Base-by-base conservation (phyloP, 2,113 vertebrate species). In the Tonatia bakeri region DNA sequence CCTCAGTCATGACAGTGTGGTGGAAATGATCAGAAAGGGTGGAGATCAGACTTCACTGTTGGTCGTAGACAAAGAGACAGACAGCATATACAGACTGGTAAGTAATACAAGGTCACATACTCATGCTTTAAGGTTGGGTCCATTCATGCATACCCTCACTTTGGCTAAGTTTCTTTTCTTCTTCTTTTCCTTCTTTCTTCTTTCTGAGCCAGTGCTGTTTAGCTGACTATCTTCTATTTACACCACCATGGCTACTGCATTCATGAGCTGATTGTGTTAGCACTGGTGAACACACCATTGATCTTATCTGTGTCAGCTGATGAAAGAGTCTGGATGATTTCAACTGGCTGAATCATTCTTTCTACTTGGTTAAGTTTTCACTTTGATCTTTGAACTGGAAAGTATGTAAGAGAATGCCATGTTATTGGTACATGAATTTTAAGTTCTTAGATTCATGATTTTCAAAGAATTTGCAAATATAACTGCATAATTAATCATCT, bases 1-100 rank as follows among this genome's bases (percentile, higher is more conserved):
- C 45, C 97, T 98, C 28, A 98, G 98, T 40, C 99, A 99, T 20
- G 98, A 99, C 7, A 86, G 98, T 0, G 98, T 99, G 87, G 99
- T 99, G 96, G 98, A 98, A 22, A 98, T 96, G 98, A 99, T 99
- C 96, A 98, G 77, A 47, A 97, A 98, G 90, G 98, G 98, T 2
- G 99, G 99, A 54, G 98, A 98, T 59, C 98, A 98, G 87, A 99
- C 98, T 93, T 98, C 98, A 47, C 92, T 99, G 89, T 50, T 99
- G 94, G 99, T 99, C 94, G 98, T 99, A 59, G 99, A 99, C 97
- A 98, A 98, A 85, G 98, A 98, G 56, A 99, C 99, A 0, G 98
- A 99, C 26, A 73, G 97, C 81, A 98, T 99, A 91, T 99, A 99
- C 10, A 98, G 98, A 90, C 97, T 98, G 99, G 99, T 99, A 96